Evolutionary conservation across 1,140 invertebrate genomes (phyloP).

Genomic region (Orchesella cincta): DNA sequence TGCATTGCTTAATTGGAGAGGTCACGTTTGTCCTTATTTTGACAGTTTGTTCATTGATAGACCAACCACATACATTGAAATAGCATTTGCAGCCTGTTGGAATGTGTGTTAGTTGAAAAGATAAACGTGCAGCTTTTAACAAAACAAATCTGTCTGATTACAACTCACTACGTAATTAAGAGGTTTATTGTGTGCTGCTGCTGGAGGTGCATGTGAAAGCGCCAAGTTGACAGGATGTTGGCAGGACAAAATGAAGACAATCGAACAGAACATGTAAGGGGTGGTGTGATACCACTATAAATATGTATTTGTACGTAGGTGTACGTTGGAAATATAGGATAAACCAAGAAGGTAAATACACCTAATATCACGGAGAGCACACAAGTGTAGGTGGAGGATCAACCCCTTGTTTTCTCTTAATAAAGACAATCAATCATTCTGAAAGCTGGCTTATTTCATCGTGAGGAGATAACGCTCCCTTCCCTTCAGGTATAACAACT

Average conservation of each 20-base stretch:
- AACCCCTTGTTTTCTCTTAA: slow-evolving; percentile 26
- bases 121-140: no score
- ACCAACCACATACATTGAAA: no score
- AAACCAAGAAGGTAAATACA: not conserved
- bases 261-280: not conserved
- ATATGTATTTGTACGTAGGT: no score
- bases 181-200: not conserved
- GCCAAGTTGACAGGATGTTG: slow-evolving; percentile 2
- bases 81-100: no score
- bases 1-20: no score
- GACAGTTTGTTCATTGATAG: no score
- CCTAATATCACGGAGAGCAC: no score
- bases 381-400: slow-evolving; percentile 3
- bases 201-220: not conserved
- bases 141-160: no score
- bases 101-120: no score
- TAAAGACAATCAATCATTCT: slow-evolving; percentile 30
- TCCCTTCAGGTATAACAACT: not conserved
- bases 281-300: not conserved
- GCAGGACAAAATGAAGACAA: not conserved
- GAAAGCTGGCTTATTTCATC: slow-evolving; percentile 16
- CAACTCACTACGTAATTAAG: not conserved
- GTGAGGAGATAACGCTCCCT: not conserved
- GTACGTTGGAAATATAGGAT: not conserved
- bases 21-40: no score